phyloP scores from a whole-genome alignment of 2,797 vertebrate genomes.

The Distichodus sexfasciatus region DNA sequence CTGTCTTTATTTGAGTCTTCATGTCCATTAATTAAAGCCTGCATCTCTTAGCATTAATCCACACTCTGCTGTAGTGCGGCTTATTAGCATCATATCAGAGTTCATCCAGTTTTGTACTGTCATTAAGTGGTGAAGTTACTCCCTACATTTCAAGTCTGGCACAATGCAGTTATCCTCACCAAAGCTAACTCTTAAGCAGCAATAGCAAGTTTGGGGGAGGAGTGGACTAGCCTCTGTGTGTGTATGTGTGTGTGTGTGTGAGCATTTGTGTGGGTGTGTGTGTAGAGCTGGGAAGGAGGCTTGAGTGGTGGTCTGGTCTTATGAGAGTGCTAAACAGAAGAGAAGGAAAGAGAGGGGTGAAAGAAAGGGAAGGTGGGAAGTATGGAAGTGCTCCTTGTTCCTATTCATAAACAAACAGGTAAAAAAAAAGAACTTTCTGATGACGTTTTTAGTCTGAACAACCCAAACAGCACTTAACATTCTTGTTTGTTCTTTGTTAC shows the following conservation, averaged over 20 bases:
- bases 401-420: constrained; percentile 49
- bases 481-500: not conserved
- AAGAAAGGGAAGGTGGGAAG: constrained; percentile 25
- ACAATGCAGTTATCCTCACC: too few species aligned
- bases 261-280: not conserved
- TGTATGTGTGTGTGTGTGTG: constrained; percentile 2
- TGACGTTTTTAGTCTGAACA: not conserved
- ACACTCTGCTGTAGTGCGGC: too few species aligned
- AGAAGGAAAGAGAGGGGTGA: constrained; percentile 25
- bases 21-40: too few species aligned
- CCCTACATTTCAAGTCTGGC: not conserved
- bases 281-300: constrained; percentile 3
- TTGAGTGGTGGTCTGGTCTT: constrained; percentile 31
- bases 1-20: too few species aligned
- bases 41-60: too few species aligned
- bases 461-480: too few species aligned
- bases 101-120: too few species aligned
- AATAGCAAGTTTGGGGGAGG: constrained; percentile 39
- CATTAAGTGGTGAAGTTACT: too few species aligned
- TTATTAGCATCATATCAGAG: too few species aligned
- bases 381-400: constrained; percentile 48
- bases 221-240: constrained; percentile 34
- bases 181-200: constrained; percentile 42
- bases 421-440: not conserved
- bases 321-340: constrained; percentile 23